phyloP scores from a whole-genome alignment of 2,888 invertebrate species.

The Andricus quercusramuli region DNA sequence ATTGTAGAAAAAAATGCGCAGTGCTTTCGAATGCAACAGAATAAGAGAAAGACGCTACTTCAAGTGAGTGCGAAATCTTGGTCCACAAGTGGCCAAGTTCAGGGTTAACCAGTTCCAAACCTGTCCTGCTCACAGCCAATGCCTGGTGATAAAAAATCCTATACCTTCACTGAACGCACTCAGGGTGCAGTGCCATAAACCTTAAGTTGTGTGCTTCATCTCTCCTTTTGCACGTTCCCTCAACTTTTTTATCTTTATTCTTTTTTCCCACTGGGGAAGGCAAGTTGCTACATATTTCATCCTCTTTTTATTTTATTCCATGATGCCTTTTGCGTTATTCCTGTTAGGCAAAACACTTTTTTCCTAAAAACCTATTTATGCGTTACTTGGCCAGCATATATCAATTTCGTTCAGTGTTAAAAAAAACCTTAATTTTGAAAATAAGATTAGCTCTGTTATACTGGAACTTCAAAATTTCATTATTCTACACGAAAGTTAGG shows the following conservation, averaged over 20 bases:
- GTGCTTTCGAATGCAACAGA: background rate
- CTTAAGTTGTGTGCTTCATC: conserved; percentile 17
- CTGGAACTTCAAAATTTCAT: background rate
- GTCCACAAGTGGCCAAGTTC: conserved; percentile 23
- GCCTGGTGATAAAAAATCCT: background rate
- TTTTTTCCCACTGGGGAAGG: background rate
- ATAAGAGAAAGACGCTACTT: background rate
- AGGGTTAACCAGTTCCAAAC: conserved; percentile 31
- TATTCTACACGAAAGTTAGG: background rate
- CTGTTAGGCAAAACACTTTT: background rate
- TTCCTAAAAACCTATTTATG: background rate
- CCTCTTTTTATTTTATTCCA: background rate
- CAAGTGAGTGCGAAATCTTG: conserved; percentile 27
- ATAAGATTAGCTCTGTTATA: background rate
- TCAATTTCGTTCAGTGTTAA: too few relatives aligned
- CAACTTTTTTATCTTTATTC: conserved; percentile 6
- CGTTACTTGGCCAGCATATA: too few relatives aligned
- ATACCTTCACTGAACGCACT: conserved; percentile 4
- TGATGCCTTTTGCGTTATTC: background rate
- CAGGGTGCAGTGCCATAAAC: conserved; percentile 17
- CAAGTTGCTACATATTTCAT: background rate
- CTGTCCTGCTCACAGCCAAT: conserved; percentile 27
- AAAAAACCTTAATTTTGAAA: too few relatives aligned
- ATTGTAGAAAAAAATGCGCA: background rate
- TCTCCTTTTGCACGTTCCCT: background rate